Evolutionary conservation across 1,140 invertebrate species (phyloP).

Genomic region (Meloidogyne hapla): DNA sequence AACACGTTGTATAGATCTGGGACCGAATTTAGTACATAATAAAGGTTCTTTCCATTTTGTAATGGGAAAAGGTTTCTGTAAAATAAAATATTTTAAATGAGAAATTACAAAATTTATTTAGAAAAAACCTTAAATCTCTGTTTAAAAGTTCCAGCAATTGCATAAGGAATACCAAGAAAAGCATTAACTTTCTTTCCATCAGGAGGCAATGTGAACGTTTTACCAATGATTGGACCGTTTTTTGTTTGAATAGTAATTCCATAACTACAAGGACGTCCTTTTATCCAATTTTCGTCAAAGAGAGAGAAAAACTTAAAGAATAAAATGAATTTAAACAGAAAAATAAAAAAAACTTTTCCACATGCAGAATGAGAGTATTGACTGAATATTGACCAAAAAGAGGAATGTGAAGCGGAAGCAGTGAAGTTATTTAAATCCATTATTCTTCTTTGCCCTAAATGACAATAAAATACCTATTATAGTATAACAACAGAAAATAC

Average conservation of each 20-base stretch:
- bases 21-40: conserved; percentile 42
- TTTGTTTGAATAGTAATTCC: conserved; percentile 29
- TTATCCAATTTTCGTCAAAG: conserved; percentile 10
- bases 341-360: neutral
- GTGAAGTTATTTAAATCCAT: neutral
- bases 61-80: conserved; percentile 49
- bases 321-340: neutral
- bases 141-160: conserved; percentile 43
- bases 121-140: conserved; percentile 52
- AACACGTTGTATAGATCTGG: conserved; percentile 35
- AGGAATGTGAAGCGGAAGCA: neutral
- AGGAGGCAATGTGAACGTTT: conserved; percentile 35
- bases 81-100: conserved; percentile 8
- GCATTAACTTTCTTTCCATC: conserved; percentile 45
- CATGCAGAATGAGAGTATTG: neutral
- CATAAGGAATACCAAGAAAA: conserved; percentile 57
- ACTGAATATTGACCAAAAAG: neutral
- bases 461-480: neutral
- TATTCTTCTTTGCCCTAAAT: neutral
- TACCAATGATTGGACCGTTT: conserved; percentile 44
- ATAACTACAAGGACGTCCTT: conserved; percentile 15
- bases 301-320: neutral
- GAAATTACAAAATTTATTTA: conserved; percentile 20
- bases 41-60: conserved; percentile 32
- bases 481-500: too few relatives aligned